These are phyloP conservation scores for Tinamus guttatus DNA, from an alignment of 2,113 vertebrate species.

Conservation along the genomic window DNA sequence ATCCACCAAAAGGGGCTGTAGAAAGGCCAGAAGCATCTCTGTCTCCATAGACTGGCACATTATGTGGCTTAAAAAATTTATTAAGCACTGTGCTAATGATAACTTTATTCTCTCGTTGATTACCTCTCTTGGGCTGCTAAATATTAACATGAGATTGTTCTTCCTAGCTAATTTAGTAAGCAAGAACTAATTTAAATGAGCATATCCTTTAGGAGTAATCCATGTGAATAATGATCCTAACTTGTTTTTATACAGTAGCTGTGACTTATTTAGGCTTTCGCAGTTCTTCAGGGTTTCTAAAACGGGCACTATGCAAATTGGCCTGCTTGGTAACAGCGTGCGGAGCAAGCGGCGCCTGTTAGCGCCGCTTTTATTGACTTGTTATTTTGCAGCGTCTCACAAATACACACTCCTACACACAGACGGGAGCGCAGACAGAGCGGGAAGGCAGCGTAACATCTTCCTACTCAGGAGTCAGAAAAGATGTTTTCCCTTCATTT, in stretches of 20 bases:
- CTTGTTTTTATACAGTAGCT: not conserved
- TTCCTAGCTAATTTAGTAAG: constrained; percentile 37
- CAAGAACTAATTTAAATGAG: not conserved
- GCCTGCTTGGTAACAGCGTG: not conserved
- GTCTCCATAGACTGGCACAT: not conserved
- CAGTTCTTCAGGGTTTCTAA: not conserved
- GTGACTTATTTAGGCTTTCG: not conserved
- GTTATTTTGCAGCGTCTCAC: not conserved
- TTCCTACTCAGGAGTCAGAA: not conserved
- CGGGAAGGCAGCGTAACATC: not conserved
- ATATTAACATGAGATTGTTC: constrained; percentile 9
- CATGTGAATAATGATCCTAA: not conserved
- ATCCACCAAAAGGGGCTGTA: not conserved
- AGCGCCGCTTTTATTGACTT: not conserved
- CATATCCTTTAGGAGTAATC: constrained; percentile 24
- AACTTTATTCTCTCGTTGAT: constrained; percentile 27
- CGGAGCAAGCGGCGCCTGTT: not conserved
- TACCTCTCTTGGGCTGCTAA: constrained; percentile 25
- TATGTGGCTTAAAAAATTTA: not conserved
- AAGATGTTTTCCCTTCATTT: not conserved
- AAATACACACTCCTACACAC: not conserved
- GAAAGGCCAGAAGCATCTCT: rapidly evolving
- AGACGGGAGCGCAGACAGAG: not conserved
- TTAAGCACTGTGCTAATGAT: constrained; percentile 8
- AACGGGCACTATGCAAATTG: not conserved